Evolutionary conservation across 2,797 vertebrate genomes (phyloP).

Genomic region (Gastrophryne carolinensis): DNA sequence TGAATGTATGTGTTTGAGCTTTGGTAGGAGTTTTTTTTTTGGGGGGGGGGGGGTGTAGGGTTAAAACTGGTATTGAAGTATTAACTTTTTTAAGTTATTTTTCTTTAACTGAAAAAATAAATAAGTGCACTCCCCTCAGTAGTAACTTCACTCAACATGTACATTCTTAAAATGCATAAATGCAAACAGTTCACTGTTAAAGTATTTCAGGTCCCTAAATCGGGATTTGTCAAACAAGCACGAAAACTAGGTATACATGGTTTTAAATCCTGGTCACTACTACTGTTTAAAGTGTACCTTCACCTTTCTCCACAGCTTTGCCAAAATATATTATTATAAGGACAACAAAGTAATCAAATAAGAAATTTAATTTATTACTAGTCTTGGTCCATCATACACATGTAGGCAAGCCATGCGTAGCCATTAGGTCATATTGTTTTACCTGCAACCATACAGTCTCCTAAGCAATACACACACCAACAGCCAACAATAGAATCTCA

Average conservation of each 20-base stretch:
- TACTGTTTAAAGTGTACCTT: conserved; percentile 3
- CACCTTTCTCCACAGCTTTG: not conserved
- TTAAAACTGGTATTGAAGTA: conserved; percentile 69
- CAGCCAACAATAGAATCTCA: not conserved
- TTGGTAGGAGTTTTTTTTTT: conserved; percentile 81
- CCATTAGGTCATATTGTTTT: too few species aligned
- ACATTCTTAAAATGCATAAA: conserved; percentile 73
- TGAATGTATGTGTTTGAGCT: conserved; percentile 75
- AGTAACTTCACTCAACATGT: conserved; percentile 71
- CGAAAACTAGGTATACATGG: conserved; percentile 4
- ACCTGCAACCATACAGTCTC: not conserved
- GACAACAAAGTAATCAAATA: not conserved
- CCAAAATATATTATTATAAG: not conserved
- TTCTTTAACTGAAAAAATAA: conserved; percentile 60
- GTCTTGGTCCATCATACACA: not conserved
- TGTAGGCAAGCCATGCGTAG: too few species aligned
- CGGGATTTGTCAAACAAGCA: conserved; percentile 55
- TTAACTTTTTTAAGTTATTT: conserved; percentile 46
- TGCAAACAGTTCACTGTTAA: conserved; percentile 63
- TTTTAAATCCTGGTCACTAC: too few species aligned
- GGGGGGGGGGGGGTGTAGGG: conserved; percentile 60
- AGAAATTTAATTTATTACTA: not conserved
- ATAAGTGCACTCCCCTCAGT: conserved; percentile 86
- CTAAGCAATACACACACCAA: not conserved
- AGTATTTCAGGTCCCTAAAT: conserved; percentile 71